A percentile compares a stretch with the other conserved stretches of the same genome.
Conservation (phyloP, 1,140 invertebrate species). For the Spodoptera litura region DNA sequence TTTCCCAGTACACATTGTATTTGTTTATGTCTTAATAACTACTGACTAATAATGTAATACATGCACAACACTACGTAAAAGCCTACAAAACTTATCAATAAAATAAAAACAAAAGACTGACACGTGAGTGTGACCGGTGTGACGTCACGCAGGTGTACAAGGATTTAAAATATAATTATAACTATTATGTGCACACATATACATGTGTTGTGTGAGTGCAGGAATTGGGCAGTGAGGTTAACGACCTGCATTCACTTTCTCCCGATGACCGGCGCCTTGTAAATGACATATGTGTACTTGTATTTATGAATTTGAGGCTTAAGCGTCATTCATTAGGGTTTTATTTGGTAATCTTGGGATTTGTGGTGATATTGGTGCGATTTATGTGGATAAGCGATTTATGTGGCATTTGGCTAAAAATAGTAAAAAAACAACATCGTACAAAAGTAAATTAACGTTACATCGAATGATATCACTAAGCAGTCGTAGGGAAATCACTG, state of each 20-base stretch:
- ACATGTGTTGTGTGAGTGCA: constrained; percentile 9
- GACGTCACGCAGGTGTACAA: constrained; percentile 21
- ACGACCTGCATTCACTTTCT: constrained; percentile 56
- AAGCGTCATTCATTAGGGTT: constrained; percentile 5
- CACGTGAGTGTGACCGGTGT: constrained; percentile 10
- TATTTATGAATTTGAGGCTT: constrained; percentile 17
- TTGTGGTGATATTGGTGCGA: background rate
- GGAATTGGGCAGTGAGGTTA: constrained; percentile 49
- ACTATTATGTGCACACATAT: background rate
- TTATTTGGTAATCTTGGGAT: constrained; percentile 11
- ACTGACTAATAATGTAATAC: too few relatives aligned
- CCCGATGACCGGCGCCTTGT: constrained; percentile 43
- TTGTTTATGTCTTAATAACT: too few relatives aligned
- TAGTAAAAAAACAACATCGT: too few relatives aligned
- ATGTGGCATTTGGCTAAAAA: too few relatives aligned
- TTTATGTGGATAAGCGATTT: too few relatives aligned
- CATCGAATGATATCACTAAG: too few relatives aligned
- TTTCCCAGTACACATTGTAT: too few relatives aligned
- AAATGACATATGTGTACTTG: background rate
- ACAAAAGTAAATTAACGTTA: too few relatives aligned
- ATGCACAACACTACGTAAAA: too few relatives aligned
- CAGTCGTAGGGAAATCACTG: too few relatives aligned
- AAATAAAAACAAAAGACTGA: constrained; percentile 10
- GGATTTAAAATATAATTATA: constrained; percentile 9
- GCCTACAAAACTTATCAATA: too few relatives aligned